Conservation (phyloP, 2,888 invertebrate species). For the Campoletis raptor region DNA sequence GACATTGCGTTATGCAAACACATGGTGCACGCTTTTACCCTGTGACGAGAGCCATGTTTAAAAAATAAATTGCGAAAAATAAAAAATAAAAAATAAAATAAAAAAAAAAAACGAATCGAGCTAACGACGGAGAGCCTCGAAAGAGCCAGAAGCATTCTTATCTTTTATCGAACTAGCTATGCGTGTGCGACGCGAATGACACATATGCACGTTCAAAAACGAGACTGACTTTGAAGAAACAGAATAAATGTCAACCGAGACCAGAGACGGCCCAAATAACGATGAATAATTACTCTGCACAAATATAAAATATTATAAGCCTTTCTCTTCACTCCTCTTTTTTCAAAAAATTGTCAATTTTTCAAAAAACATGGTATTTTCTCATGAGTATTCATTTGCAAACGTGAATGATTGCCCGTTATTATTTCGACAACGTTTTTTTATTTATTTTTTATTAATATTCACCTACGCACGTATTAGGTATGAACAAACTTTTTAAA, state of each 20-base stretch:
- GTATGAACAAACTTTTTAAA: neutral
- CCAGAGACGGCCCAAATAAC: constrained; percentile 21
- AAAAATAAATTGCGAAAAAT: neutral
- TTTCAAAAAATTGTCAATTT: constrained; percentile 8
- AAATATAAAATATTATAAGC: constrained; percentile 3
- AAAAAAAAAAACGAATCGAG: constrained; percentile 14
- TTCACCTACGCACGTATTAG: neutral
- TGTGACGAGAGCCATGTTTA: constrained; percentile 41
- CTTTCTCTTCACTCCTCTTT: neutral
- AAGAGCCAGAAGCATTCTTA: constrained; percentile 38
- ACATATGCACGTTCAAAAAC: constrained; percentile 45
- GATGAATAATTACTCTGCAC: constrained; percentile 18
- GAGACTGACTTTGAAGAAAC: constrained; percentile 31
- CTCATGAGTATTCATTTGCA: neutral
- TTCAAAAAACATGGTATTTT: neutral
- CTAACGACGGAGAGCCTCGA: constrained; percentile 16
- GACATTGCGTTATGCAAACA: constrained; percentile 63
- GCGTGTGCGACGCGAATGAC: constrained; percentile 47
- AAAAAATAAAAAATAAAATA: neutral
- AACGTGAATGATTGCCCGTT: neutral
- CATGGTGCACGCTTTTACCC: constrained; percentile 51
- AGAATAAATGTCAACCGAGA: constrained; percentile 26
- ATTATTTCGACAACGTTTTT: neutral
- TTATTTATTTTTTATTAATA: no score
- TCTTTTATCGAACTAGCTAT: constrained; percentile 61